These are phyloP conservation scores for Miltochrista miniata DNA, from an alignment of 2,888 invertebrate genomes.

Conservation along the genomic window DNA sequence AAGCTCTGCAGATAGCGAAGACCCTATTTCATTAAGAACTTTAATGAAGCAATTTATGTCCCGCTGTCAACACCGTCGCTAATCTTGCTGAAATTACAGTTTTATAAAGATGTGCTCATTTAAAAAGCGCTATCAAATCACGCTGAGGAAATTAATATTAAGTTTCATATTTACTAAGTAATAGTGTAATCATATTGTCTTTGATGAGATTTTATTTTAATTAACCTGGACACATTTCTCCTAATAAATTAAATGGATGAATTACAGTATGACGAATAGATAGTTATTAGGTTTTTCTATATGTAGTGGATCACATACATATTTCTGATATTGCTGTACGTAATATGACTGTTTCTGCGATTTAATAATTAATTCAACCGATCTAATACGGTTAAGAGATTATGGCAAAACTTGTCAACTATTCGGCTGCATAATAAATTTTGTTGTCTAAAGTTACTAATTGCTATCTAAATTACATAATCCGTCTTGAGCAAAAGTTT, in stretches of 20 bases:
- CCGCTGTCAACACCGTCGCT: not conserved
- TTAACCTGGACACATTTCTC: too few species aligned
- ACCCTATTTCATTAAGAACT: not conserved
- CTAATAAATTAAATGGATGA: too few species aligned
- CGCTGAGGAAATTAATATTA: too few species aligned
- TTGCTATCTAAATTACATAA: conserved; percentile 35
- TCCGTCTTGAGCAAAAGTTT: conserved; percentile 28
- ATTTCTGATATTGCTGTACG: too few species aligned
- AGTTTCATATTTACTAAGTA: too few species aligned
- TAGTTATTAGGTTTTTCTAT: too few species aligned
- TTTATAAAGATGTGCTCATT: not conserved
- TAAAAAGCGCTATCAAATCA: too few species aligned
- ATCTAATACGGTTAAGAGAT: conserved; percentile 16
- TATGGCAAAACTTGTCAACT: conserved; percentile 21
- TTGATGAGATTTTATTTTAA: too few species aligned
- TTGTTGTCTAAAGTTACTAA: conserved; percentile 29
- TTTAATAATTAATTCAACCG: conserved; percentile 1
- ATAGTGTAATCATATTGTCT: too few species aligned
- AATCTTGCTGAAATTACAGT: not conserved
- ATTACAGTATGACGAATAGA: too few species aligned
- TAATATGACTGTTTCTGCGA: not conserved
- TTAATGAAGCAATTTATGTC: conserved; percentile 17
- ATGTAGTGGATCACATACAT: too few species aligned
- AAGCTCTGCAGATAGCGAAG: not conserved
- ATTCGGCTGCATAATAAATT: conserved; percentile 26